Percentiles rank a stretch among this genome's conserved stretches.
Conservation (phyloP, 1,140 invertebrate species). For the Drosophila pruinosa region DNA sequence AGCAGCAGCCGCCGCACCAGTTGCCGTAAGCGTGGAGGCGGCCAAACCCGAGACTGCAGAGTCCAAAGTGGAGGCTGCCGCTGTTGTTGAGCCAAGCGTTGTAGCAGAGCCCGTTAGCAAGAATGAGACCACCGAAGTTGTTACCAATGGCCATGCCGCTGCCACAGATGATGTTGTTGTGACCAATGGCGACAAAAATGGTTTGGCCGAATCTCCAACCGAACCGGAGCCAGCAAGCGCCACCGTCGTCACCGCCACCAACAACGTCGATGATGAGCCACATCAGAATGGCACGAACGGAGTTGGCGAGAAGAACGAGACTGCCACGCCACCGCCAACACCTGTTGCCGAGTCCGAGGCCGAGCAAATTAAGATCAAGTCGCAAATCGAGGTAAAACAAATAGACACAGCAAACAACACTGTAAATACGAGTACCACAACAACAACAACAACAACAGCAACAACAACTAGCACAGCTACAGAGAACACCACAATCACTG, state of each 20-base stretch:
- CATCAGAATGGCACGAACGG: constrained; percentile 76
- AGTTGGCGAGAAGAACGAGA: constrained; percentile 37
- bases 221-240: constrained; percentile 45
- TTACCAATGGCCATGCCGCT: constrained; percentile 67
- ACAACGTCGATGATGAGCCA: constrained; percentile 52
- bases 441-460: constrained; percentile 45
- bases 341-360: constrained; percentile 62
- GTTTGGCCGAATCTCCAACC: constrained; percentile 54
- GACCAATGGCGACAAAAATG: constrained; percentile 68
- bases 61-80: constrained; percentile 83
- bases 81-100: constrained; percentile 35
- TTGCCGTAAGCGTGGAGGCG: constrained; percentile 44
- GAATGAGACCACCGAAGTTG: constrained; percentile 30
- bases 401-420: constrained; percentile 58
- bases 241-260: constrained; percentile 49
- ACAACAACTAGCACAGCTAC: constrained; percentile 14
- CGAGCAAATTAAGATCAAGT: constrained; percentile 72
- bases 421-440: constrained; percentile 71
- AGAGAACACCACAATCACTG: constrained; percentile 24
- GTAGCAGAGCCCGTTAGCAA: constrained; percentile 16
- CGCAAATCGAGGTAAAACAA: constrained; percentile 81
- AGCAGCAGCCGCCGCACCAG: constrained; percentile 27
- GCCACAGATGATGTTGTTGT: constrained; percentile 43
- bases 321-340: constrained; percentile 68
- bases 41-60: constrained; percentile 39